Conservation (phyloP, 1,140 invertebrate species). For the Meteorus sp. region DNA sequence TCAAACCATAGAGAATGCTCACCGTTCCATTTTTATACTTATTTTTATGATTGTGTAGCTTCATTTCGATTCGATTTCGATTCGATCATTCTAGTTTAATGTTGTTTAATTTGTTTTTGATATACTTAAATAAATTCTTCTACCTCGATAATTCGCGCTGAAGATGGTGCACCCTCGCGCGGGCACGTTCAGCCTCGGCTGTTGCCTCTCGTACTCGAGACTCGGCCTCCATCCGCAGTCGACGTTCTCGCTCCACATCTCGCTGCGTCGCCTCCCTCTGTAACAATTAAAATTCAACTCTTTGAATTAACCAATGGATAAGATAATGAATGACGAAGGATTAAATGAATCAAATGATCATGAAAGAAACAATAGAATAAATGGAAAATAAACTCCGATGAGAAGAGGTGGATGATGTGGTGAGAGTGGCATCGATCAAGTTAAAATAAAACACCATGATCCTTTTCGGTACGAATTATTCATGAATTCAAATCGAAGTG, state of each 20-base stretch:
- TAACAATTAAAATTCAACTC: slow-evolving; percentile 39
- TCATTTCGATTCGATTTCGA: too few relatives aligned
- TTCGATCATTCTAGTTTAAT: not conserved
- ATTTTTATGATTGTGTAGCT: too few relatives aligned
- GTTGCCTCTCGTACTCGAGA: slow-evolving; percentile 60
- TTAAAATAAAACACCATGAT: slow-evolving; percentile 20
- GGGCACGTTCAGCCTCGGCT: slow-evolving; percentile 61
- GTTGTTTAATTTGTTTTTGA: slow-evolving; percentile 11
- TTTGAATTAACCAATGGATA: not conserved
- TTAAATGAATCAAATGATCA: slow-evolving; percentile 17
- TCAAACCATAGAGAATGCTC: too few relatives aligned
- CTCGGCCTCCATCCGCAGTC: slow-evolving; percentile 63
- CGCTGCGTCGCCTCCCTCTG: slow-evolving; percentile 65
- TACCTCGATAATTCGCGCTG: slow-evolving; percentile 64
- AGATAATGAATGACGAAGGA: slow-evolving; percentile 17
- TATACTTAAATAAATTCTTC: slow-evolving; percentile 26
- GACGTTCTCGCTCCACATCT: slow-evolving; percentile 65
- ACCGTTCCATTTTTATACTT: too few relatives aligned
- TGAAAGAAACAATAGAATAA: not conserved
- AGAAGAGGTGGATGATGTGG: slow-evolving; percentile 3
- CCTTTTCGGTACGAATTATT: slow-evolving; percentile 41
- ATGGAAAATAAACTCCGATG: not conserved
- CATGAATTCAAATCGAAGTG: slow-evolving; percentile 50
- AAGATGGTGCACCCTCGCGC: slow-evolving; percentile 60
- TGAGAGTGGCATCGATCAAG: not conserved